These are phyloP conservation scores for Pitangus sulphuratus DNA, from an alignment of 2,797 vertebrate species.

Conservation along the genomic window DNA sequence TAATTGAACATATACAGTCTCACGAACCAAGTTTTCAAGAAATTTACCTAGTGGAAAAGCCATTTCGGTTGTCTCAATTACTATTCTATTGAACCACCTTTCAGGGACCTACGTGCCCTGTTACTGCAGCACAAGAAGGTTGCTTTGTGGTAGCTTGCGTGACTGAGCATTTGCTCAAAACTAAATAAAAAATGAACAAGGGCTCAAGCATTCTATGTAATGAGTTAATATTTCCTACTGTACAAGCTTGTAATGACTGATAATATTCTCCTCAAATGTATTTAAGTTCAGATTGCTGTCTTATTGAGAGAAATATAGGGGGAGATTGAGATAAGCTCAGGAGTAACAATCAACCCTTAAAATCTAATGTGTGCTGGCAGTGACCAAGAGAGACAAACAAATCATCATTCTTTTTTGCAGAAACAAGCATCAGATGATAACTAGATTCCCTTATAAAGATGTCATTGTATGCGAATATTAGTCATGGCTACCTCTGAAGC, in stretches of 20 bases:
- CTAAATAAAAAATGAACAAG: not conserved
- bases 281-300: not conserved
- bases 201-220: not conserved
- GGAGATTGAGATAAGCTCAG: not conserved
- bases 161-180: not conserved
- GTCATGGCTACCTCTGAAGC: not conserved
- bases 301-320: not conserved
- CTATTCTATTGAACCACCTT: not conserved
- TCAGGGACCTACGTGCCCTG: not conserved
- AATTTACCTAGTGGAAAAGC: not conserved
- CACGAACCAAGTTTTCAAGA: not conserved
- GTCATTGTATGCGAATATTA: not conserved
- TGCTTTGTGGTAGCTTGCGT: not conserved
- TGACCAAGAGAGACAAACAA: not conserved
- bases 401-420: not conserved
- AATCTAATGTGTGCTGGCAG: not conserved
- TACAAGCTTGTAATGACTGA: not conserved
- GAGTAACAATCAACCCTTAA: not conserved
- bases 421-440: not conserved
- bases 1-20: not conserved
- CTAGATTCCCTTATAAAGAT: not conserved
- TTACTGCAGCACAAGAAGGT: not conserved
- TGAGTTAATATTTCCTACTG: not conserved
- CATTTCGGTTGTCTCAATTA: not conserved
- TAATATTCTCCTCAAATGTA: not conserved